Percentiles rank a stretch among this genome's conserved stretches.
phyloP scores from a whole-genome alignment of 2,113 vertebrate species.

The Micronycteris hirsuta region DNA sequence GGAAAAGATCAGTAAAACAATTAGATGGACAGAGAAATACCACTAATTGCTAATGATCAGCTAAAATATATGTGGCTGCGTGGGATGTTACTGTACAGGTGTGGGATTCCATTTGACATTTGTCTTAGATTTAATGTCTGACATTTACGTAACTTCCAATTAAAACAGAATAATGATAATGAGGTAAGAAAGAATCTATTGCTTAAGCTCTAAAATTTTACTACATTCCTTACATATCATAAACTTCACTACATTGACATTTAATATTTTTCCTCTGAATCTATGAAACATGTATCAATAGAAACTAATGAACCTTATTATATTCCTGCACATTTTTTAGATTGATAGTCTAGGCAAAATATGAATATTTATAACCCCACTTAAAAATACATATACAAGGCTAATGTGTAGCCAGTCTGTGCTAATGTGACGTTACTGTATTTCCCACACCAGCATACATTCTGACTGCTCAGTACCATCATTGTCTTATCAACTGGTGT shows the following conservation, averaged over 20 bases:
- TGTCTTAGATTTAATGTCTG: conserved; percentile 56
- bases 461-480: neutral
- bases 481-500: neutral
- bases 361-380: neutral
- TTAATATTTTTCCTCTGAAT: neutral
- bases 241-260: conserved; percentile 46
- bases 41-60: conserved; percentile 26
- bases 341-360: neutral
- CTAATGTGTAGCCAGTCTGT: neutral
- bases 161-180: conserved; percentile 62
- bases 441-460: neutral
- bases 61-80: neutral
- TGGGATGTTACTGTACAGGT: neutral
- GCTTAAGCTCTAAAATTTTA: conserved; percentile 41
- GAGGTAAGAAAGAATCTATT: conserved; percentile 38
- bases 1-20: conserved; percentile 17
- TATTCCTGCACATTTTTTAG: neutral
- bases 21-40: neutral
- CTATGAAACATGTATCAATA: neutral
- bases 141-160: conserved; percentile 55
- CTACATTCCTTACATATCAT: conserved; percentile 25
- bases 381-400: neutral
- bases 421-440: neutral
- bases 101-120: conserved; percentile 48
- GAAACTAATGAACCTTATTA: conserved; percentile 13